phyloP scores from a whole-genome alignment of 1,140 invertebrate genomes.

The Leptopilina boulardi region DNA sequence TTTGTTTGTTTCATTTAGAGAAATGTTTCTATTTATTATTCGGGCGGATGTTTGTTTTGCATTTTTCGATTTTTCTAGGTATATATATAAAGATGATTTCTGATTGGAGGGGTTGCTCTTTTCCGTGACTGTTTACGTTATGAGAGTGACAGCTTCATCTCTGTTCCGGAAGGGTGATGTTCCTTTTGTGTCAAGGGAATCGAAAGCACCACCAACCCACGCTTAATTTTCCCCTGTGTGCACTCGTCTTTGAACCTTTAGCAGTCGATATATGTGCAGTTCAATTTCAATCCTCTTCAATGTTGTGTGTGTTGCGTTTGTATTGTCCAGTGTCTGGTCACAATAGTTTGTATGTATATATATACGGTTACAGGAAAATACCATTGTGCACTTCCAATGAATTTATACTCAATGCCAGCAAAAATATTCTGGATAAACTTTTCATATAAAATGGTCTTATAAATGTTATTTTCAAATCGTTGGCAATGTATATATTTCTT shows the following conservation, averaged over 20 bases:
- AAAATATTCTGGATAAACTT: background rate
- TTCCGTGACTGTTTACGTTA: constrained; percentile 27
- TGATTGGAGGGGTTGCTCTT: constrained; percentile 10
- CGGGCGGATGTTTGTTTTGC: background rate
- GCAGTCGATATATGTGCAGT: constrained; percentile 24
- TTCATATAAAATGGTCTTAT: background rate
- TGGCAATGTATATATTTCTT: background rate
- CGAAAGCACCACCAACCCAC: constrained; percentile 16
- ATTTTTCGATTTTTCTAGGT: background rate
- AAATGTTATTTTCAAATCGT: background rate
- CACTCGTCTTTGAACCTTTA: constrained; percentile 31
- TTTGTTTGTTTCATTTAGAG: background rate
- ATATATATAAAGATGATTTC: background rate
- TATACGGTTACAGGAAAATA: background rate
- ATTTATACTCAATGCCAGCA: background rate
- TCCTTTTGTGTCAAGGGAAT: constrained; percentile 29
- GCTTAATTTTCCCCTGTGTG: constrained; percentile 31
- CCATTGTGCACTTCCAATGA: background rate
- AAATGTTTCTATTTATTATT: background rate
- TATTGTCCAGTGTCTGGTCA: constrained; percentile 1
- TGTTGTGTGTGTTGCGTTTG: background rate
- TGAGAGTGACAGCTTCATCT: constrained; percentile 32
- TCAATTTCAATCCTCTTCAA: constrained; percentile 26
- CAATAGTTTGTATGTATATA: too few species aligned
- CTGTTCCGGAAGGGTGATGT: constrained; percentile 31